Evolutionary conservation across 2,888 invertebrate genomes (phyloP).

Genomic region (Drosophila peninsularis): DNA sequence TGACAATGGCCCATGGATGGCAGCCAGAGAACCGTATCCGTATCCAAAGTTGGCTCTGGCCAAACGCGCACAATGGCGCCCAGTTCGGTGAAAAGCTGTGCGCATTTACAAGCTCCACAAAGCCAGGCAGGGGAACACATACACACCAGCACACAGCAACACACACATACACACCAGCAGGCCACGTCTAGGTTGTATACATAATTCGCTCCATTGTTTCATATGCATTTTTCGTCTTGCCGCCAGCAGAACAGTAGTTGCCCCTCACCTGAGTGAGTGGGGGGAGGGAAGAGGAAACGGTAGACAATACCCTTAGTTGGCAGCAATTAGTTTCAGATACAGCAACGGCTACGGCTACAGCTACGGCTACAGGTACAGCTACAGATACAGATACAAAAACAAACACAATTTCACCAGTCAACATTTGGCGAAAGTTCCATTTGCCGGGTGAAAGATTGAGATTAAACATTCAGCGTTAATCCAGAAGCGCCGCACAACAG

Average conservation of each 20-base stretch:
- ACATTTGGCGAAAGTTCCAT: conserved; percentile 55
- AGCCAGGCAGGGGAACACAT: conserved; percentile 29
- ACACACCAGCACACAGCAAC: conserved; percentile 8
- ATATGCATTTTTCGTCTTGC: conserved; percentile 52
- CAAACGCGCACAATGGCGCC: conserved; percentile 57
- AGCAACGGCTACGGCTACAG: conserved; percentile 23
- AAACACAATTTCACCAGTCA: conserved; percentile 41
- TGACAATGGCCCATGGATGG: conserved; percentile 63
- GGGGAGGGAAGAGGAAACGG: conserved; percentile 43
- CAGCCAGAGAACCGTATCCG: conserved; percentile 61
- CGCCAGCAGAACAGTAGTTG: conserved; percentile 19
- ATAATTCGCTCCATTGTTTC: conserved; percentile 62
- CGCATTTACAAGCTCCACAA: conserved; percentile 51
- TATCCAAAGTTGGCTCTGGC: conserved; percentile 55
- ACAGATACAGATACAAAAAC: conserved; percentile 19
- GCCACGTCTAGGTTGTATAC: conserved; percentile 25
- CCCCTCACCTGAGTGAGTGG: background rate
- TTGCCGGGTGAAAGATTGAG: conserved; percentile 38
- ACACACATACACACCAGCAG: background rate
- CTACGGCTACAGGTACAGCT: conserved; percentile 8
- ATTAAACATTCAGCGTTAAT: conserved; percentile 44
- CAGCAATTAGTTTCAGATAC: conserved; percentile 61
- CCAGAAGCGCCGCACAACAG: conserved; percentile 17
- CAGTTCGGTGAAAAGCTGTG: conserved; percentile 67
- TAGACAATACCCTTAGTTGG: conserved; percentile 56